A percentile compares a stretch with the other conserved stretches of the same genome.
These are phyloP conservation scores for Drosophila kikkawai DNA, from an alignment of 1,140 invertebrate species.

Conservation along the genomic window DNA sequence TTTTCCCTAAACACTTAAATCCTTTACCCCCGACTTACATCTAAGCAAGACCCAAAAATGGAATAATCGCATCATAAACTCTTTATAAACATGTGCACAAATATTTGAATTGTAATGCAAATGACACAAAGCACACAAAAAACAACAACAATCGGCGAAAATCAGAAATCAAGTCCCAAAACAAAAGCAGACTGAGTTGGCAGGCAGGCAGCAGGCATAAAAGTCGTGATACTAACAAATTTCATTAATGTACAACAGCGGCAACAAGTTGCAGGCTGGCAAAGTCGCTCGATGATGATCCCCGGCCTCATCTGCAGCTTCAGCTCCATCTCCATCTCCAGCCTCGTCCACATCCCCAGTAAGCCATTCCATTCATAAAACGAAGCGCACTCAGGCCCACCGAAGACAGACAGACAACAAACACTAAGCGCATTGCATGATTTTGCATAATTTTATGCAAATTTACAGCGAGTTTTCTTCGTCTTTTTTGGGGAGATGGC, in stretches of 20 bases:
- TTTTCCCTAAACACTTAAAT: not conserved
- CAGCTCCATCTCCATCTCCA: not conserved
- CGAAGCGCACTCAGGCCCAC: conserved; percentile 57
- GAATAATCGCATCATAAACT: conserved; percentile 45
- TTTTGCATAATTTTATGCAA: conserved; percentile 85
- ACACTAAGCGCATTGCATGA: conserved; percentile 84
- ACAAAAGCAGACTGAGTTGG: conserved; percentile 67
- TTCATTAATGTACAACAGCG: conserved; percentile 83
- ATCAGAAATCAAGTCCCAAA: conserved; percentile 59
- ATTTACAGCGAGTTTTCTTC: conserved; percentile 45
- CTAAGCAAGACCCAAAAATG: conserved; percentile 28
- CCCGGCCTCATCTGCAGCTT: conserved; percentile 1
- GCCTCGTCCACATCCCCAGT: conserved; percentile 17
- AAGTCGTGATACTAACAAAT: conserved; percentile 84
- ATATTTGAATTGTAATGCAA: conserved; percentile 73
- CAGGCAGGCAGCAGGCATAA: conserved; percentile 70
- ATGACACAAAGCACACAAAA: conserved; percentile 17
- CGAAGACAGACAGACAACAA: conserved; percentile 58
- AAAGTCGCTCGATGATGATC: conserved; percentile 42
- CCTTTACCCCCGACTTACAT: not conserved
- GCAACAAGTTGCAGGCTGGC: conserved; percentile 77
- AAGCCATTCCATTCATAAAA: conserved; percentile 79
- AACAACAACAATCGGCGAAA: conserved; percentile 19
- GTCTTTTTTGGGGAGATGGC: conserved; percentile 14
- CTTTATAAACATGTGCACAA: conserved; percentile 41